phyloP scores from a whole-genome alignment of 2,888 invertebrate genomes.

The Drosophila paramelanica region DNA sequence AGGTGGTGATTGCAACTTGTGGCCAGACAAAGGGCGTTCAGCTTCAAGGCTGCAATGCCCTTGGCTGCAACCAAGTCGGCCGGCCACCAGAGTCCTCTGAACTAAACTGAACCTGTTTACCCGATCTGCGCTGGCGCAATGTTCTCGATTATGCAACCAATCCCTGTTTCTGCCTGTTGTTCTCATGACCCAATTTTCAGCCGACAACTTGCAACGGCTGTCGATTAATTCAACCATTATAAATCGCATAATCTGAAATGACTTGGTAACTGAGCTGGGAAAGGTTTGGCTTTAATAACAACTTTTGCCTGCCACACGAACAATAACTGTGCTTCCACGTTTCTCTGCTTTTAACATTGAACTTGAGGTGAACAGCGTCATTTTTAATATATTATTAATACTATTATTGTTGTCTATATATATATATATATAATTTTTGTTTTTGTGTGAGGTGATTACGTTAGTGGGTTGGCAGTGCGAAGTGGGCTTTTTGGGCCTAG shows the following conservation, averaged over 20 bases:
- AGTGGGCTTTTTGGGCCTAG: slow-evolving; percentile 26
- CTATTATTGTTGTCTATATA: slow-evolving; percentile 10
- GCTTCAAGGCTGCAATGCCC: slow-evolving; percentile 67
- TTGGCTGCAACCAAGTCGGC: slow-evolving; percentile 46
- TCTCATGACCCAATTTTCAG: slow-evolving; percentile 72
- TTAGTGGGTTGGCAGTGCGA: slow-evolving; percentile 1
- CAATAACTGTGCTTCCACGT: slow-evolving; percentile 27
- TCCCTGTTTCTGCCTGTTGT: slow-evolving; percentile 26
- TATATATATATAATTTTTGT: not conserved
- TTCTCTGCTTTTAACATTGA: slow-evolving; percentile 52
- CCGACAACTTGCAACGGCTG: slow-evolving; percentile 13
- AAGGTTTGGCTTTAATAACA: slow-evolving; percentile 18
- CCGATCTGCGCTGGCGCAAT: slow-evolving; percentile 28
- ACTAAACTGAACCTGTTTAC: slow-evolving; percentile 39
- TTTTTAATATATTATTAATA: slow-evolving; percentile 19
- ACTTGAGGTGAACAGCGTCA: slow-evolving; percentile 59
- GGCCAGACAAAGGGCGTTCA: slow-evolving; percentile 40
- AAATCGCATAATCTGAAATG: slow-evolving; percentile 16
- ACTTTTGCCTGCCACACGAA: slow-evolving; percentile 17
- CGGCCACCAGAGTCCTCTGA: slow-evolving; percentile 14
- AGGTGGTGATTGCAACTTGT: slow-evolving; percentile 74
- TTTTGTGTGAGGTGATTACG: slow-evolving; percentile 30
- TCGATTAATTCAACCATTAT: slow-evolving; percentile 14
- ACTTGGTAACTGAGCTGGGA: not conserved
- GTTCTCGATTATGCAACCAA: slow-evolving; percentile 75